Evolutionary conservation across 1,140 invertebrate species (phyloP), one percentile per base, ranked within the genome.

Genomic region (Drosophila ambigua): DNA sequence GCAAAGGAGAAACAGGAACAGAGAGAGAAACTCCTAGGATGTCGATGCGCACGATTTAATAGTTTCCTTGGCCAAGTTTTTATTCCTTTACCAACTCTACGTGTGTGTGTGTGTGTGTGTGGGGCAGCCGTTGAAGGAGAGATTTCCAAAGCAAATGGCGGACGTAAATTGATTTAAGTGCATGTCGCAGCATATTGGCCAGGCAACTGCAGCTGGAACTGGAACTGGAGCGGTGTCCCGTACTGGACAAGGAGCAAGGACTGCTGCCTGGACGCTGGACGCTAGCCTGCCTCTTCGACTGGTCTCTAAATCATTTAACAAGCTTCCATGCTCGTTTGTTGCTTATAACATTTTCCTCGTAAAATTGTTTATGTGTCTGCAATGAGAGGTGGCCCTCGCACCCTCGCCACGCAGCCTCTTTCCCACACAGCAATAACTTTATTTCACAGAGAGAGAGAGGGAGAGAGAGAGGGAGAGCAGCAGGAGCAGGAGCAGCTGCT

Each of bases 111-210:
- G 16, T 16, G 16, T 45, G 57, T 61, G 55, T 64, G 55, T 50
- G 23, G 31, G 43, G 43, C 23, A 16, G 54, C 54, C 67, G 74
- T 61, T 61, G 62, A 59, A 71, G 73, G 62, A 65, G 71, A 50
- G 67, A 71, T 84, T 77, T 67, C 45, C 59, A 1, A 20, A 20
- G 50, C 67, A 69, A 71, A 71, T 69, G 67, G 52, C 67, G 69
- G 35, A 71, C 72, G 71, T 75, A 85, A 87, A 87, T 87, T 87
- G 83, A 87, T 87, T 87, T 87, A 87, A 87, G 82, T 87, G 82
- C 83, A 88, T 87, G 82, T 88, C 83, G 50, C 64, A 82, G 74
- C 82, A 87, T 82, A 78, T 87, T 81, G 35, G 35, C 35, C 35
- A 39, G 35, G 35, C 11, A 11, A 13, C 35, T 39, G 73, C 65